These are phyloP conservation scores for Beaufortia kweichowensis DNA, from an alignment of 2,113 vertebrate genomes.

Conservation along the genomic window DNA sequence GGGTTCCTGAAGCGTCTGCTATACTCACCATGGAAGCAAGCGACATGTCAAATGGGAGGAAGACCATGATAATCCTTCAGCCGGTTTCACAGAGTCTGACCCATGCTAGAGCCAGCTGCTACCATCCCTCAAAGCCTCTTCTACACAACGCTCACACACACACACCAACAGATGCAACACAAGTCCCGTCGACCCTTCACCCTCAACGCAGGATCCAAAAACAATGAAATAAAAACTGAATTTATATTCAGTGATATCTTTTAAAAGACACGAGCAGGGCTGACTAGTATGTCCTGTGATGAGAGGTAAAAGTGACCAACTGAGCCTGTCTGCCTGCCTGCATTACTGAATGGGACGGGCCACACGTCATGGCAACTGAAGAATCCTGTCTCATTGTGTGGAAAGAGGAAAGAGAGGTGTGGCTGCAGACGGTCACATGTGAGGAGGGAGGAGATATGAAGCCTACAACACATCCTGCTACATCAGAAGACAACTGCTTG, in stretches of 20 bases:
- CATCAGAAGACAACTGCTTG: constrained; percentile 44
- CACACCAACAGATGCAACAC: constrained; percentile 36
- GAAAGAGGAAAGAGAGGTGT: constrained; percentile 67
- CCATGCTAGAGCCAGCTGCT: constrained; percentile 65
- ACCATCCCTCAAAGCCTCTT: constrained; percentile 51
- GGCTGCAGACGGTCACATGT: constrained; percentile 58
- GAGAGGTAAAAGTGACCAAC: constrained; percentile 36
- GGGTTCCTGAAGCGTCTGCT: constrained; percentile 48
- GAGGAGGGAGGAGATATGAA: constrained; percentile 57
- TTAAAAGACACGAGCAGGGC: constrained; percentile 3
- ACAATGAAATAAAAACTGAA: no score
- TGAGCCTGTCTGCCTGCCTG: constrained; percentile 58
- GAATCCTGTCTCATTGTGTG: constrained; percentile 70
- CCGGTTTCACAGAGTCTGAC: constrained; percentile 58
- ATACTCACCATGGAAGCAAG: constrained; percentile 75
- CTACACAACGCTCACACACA: constrained; percentile 36
- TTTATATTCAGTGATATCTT: no score
- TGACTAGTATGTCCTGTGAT: constrained; percentile 43
- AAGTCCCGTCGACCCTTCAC: background rate
- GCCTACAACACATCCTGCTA: constrained; percentile 53
- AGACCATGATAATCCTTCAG: constrained; percentile 76
- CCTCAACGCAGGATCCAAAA: no score
- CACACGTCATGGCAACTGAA: constrained; percentile 76
- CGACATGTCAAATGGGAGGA: constrained; percentile 73
- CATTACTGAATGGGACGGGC: constrained; percentile 67